A percentile compares a stretch with the other conserved stretches of the same genome.
Evolutionary conservation across 2,113 vertebrate species (phyloP).

Genomic region (Arenaria interpres): DNA sequence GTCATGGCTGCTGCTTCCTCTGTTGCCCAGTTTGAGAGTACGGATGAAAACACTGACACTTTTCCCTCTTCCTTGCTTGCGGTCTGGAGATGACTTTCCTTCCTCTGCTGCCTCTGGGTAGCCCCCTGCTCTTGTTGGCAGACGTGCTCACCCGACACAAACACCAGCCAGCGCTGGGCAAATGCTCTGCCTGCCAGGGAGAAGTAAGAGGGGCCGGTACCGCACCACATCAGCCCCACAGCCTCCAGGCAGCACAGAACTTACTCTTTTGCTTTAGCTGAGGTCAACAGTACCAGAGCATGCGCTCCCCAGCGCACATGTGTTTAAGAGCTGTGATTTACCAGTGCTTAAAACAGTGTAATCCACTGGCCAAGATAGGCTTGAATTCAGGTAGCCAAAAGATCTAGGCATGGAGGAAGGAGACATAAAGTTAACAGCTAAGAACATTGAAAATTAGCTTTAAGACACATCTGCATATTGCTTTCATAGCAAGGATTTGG

Average conservation of each 20-base stretch:
- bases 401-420: neutral
- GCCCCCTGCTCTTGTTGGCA: neutral
- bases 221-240: fast-evolving
- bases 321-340: neutral
- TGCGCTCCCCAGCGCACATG: neutral
- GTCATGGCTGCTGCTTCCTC: neutral
- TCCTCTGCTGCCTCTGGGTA: neutral
- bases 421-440: neutral
- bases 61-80: neutral
- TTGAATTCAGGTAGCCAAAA: neutral
- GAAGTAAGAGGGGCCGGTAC: neutral
- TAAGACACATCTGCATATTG: neutral
- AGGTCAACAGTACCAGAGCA: neutral
- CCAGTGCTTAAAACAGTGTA: neutral
- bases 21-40: neutral
- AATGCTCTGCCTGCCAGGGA: neutral
- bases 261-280: neutral
- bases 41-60: neutral
- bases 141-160: neutral
- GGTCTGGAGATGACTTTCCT: neutral
- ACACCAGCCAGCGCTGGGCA: neutral
- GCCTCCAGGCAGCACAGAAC: neutral
- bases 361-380: neutral
- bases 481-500: neutral
- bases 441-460: neutral